Evolutionary conservation across 2,888 invertebrate genomes (phyloP).

Genomic region (Metallyticus violacea): DNA sequence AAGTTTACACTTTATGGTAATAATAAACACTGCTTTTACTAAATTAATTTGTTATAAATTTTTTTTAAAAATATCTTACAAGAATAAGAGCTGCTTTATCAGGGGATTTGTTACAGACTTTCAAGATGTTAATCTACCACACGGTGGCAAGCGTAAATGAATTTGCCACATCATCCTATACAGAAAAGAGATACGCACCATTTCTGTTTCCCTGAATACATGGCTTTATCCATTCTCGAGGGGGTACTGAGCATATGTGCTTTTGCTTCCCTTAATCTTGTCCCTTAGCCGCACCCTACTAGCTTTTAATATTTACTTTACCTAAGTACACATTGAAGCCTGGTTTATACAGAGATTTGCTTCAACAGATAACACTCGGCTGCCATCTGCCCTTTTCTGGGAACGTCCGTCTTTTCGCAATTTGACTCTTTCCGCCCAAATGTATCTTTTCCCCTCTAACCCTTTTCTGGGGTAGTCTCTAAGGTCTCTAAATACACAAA

Average conservation of each 20-base stretch:
- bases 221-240: neutral
- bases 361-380: neutral
- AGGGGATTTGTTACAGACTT: no score
- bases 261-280: neutral
- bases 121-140: no score
- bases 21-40: no score
- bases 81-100: no score
- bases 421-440: neutral
- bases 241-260: neutral
- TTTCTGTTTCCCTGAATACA: neutral
- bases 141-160: no score
- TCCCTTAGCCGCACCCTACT: neutral
- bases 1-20: no score
- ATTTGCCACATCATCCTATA: neutral
- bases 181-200: neutral
- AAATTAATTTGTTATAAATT: no score
- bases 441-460: neutral
- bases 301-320: neutral
- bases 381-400: neutral
- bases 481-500: neutral
- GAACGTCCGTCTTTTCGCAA: neutral
- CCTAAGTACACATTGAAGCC: neutral
- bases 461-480: neutral
- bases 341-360: neutral
- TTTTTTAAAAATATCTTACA: no score